Percentiles rank a stretch among this genome's conserved stretches.
Conservation (phyloP, 2,888 invertebrate species). For the Pandemis cinnamomeana region DNA sequence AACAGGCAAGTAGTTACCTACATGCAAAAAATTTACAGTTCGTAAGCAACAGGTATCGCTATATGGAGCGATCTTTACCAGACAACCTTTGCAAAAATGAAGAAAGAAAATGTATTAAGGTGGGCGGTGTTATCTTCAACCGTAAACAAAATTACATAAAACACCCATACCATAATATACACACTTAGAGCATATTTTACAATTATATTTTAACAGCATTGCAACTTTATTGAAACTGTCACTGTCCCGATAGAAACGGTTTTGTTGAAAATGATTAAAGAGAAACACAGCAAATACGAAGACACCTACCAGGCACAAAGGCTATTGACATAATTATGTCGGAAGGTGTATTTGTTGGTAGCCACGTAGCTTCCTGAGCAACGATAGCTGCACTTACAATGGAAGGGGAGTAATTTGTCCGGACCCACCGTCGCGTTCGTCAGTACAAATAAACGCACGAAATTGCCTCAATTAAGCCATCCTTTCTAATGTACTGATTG, state of each 20-base stretch:
- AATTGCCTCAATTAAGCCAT: constrained; percentile 77
- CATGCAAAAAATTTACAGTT: too few species aligned
- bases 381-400: constrained; percentile 41
- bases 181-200: too few species aligned
- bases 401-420: constrained; percentile 40
- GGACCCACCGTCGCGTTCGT: constrained; percentile 53
- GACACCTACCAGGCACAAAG: constrained; percentile 5
- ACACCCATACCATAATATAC: too few species aligned
- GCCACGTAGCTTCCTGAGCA: constrained; percentile 42
- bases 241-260: not conserved
- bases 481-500: constrained; percentile 81
- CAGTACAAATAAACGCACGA: constrained; percentile 74
- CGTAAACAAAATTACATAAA: too few species aligned
- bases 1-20: too few species aligned
- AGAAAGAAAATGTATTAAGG: too few species aligned
- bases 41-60: too few species aligned
- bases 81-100: too few species aligned
- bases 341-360: constrained; percentile 34
- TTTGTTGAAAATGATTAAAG: constrained; percentile 6
- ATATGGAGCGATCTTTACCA: too few species aligned
- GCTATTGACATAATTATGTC: constrained; percentile 37
- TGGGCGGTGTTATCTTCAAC: too few species aligned
- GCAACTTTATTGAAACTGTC: not conserved
- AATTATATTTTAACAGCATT: not conserved
- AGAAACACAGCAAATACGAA: not conserved